These are phyloP conservation scores for Phrynosoma platyrhinos DNA, from an alignment of 2,113 vertebrate species.

Conservation along the genomic window DNA sequence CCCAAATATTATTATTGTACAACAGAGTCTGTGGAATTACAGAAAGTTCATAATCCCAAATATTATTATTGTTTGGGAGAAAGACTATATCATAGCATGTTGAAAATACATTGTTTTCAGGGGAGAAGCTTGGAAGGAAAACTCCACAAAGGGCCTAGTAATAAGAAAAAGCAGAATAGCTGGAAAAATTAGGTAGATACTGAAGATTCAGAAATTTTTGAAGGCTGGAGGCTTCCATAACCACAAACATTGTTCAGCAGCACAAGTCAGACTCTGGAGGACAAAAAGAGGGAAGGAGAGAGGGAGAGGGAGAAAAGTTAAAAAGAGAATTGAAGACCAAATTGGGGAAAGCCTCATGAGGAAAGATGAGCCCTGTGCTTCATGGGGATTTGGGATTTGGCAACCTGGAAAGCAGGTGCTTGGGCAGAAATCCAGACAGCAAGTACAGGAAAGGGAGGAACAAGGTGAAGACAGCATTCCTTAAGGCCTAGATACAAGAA, in stretches of 20 bases:
- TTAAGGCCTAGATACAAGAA: not conserved
- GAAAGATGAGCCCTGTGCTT: not conserved
- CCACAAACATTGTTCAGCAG: not conserved
- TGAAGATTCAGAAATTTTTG: not conserved
- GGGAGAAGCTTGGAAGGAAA: not conserved
- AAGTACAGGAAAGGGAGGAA: not conserved
- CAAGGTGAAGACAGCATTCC: not conserved
- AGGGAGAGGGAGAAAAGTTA: not conserved
- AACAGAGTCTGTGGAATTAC: no score
- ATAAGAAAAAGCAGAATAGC: not conserved
- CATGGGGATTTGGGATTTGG: no score
- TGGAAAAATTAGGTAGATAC: not conserved
- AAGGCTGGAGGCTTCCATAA: not conserved
- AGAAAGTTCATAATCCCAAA: not conserved
- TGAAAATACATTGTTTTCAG: not conserved
- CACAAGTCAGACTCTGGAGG: not conserved
- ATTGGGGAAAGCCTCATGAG: not conserved
- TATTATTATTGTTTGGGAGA: not conserved
- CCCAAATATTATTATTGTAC: not conserved
- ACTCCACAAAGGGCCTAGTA: no score
- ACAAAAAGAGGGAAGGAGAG: not conserved
- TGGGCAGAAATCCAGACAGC: not conserved
- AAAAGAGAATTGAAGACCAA: not conserved
- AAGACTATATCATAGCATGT: not conserved
- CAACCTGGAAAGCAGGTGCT: not conserved